Conservation (phyloP, 1,140 invertebrate genomes). For the Papilio xuthus region DNA sequence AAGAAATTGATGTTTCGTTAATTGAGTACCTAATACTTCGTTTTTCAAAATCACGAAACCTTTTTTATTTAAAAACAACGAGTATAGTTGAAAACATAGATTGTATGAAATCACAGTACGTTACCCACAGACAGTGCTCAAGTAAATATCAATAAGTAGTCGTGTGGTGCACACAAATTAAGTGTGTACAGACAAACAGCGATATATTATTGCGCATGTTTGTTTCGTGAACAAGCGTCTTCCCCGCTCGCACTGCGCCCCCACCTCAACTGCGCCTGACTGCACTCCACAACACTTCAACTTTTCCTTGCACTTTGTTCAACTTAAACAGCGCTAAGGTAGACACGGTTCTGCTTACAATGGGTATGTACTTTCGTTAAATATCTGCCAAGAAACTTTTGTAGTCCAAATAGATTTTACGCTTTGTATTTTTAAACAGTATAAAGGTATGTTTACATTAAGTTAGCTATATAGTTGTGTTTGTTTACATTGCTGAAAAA, state of each 20-base stretch:
- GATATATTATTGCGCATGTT: background rate
- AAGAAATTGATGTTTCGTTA: no score
- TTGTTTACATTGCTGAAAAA: background rate
- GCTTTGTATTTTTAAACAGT: background rate
- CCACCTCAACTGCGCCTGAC: background rate
- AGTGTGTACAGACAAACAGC: constrained; percentile 18
- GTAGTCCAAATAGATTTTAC: background rate
- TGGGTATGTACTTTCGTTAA: constrained; percentile 1
- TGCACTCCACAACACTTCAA: constrained; percentile 10
- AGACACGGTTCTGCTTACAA: background rate
- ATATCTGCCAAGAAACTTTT: background rate
- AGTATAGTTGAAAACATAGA: background rate
- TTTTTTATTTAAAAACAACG: background rate
- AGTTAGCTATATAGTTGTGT: no score
- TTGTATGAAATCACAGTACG: background rate
- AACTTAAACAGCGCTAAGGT: constrained; percentile 8
- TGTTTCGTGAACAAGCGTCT: constrained; percentile 10
- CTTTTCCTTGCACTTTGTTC: constrained; percentile 15
- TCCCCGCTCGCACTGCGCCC: background rate
- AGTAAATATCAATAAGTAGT: constrained; percentile 4
- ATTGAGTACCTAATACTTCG: no score
- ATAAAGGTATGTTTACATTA: background rate
- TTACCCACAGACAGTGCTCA: background rate
- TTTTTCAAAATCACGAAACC: background rate
- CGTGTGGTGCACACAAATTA: constrained; percentile 14